Evolutionary conservation across 2,888 invertebrate genomes (phyloP), one percentile per base, ranked within the genome.

Genomic region (Camptogramma bilineatum): DNA sequence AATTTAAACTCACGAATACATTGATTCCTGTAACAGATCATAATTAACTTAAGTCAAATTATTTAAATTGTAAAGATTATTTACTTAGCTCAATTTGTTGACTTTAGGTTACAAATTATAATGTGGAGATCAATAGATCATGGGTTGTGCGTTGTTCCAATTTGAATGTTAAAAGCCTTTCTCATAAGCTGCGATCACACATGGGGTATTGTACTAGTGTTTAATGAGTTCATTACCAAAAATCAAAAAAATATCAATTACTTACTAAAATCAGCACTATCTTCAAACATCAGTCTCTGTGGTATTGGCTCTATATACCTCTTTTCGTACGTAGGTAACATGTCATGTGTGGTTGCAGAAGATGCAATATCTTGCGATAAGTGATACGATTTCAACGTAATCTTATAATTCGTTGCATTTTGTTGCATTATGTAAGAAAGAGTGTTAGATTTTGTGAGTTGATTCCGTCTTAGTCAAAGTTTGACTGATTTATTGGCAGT

Each of bases 51-150:
- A 73, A 73, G 72, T 75, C 71, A 71, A 72, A 74, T 70, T 76
- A 72, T 76, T 74, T 78, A 68, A 75, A 75, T 74, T 75, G 73
- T 76, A 63, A 68, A 66, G 59, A 65, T 69, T 62, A 76, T 77
- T 73, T 81, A 64, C 85, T 85, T 86, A 88, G 88, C 86, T 89
- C 88, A 89, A 88, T 87, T 83, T 85, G 87, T 88, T 89, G 78
- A 84, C 80, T 84, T 87, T 87, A 85, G 78, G 83, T 88, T 87
- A 81, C 81, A 86, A 84, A 88, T 85, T 84, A 63, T 86, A 85
- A 82, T 74, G 79, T 73, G 78, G 76, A 64, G 61, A 75, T 79
- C n/a, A n/a, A 84, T 83, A 73, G 79, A 81, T 84, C 80, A 81
- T 75, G 78, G 90, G 91, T 91, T 91, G 91, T 91, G 91, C 81